phyloP scores from a whole-genome alignment of 2,797 vertebrate species.

The Chloroceryle inda region DNA sequence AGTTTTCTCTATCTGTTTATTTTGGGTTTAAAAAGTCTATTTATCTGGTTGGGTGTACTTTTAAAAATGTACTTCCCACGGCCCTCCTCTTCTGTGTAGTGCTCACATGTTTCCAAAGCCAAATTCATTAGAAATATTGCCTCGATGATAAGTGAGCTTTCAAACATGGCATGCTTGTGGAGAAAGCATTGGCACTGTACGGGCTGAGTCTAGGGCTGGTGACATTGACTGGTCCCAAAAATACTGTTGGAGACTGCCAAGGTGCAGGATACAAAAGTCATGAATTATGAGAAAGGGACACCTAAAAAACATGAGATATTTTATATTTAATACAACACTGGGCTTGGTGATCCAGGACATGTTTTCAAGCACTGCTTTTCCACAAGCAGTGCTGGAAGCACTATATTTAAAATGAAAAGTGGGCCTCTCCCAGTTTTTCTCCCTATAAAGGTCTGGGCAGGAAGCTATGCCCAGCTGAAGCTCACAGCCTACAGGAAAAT shows the following conservation, averaged over 20 bases:
- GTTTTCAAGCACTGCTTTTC: neutral
- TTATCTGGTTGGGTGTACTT: conserved; percentile 48
- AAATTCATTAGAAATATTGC: conserved; percentile 52
- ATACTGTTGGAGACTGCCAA: neutral
- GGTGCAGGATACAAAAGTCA: accelerated
- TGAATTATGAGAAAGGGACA: neutral
- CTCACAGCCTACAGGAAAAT: neutral
- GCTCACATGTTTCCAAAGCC: conserved; percentile 36
- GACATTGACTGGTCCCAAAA: neutral
- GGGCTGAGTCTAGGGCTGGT: neutral
- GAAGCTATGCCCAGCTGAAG: neutral
- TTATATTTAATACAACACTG: neutral
- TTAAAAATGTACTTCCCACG: conserved; percentile 37
- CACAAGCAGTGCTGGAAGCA: neutral
- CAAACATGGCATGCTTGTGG: neutral
- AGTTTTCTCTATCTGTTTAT: conserved; percentile 63
- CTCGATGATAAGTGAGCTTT: conserved; percentile 45
- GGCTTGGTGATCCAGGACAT: neutral
- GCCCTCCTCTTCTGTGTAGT: conserved; percentile 8
- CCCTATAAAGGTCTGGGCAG: neutral
- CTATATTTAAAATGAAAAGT: neutral
- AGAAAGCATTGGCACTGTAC: neutral
- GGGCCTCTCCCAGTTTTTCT: neutral
- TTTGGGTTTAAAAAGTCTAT: conserved; percentile 54
- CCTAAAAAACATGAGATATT: neutral